A percentile compares a stretch with the other conserved stretches of the same genome.
phyloP scores from a whole-genome alignment of 2,797 vertebrate genomes.

The Simalia tracyae region DNA sequence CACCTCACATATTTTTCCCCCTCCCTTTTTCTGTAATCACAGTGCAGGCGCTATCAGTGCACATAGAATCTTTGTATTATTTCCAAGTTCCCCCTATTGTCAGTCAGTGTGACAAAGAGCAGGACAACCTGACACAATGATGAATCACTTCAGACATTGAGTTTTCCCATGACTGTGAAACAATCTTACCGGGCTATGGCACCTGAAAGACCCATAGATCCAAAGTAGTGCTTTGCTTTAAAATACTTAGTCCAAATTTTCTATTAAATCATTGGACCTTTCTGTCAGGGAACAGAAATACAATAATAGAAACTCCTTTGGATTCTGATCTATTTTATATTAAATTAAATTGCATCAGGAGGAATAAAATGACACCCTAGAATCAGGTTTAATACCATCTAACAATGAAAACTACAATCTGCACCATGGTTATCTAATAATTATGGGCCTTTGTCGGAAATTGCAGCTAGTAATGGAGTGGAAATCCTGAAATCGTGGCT shows the following conservation, averaged over 20 bases:
- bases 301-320: conserved; percentile 25
- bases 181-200: conserved; percentile 82
- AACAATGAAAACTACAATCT: conserved; percentile 10
- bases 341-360: conserved; percentile 15
- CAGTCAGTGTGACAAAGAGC: conserved; percentile 90
- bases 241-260: conserved; percentile 53
- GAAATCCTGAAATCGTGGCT: not conserved
- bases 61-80: conserved; percentile 81
- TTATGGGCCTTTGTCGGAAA: not conserved
- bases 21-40: conserved; percentile 79
- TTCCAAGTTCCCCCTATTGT: conserved; percentile 84
- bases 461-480: not conserved
- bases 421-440: not conserved
- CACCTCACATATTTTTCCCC: conserved; percentile 56
- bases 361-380: conserved; percentile 33
- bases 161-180: conserved; percentile 87
- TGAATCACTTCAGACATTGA: conserved; percentile 93
- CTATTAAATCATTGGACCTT: conserved; percentile 55
- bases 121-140: conserved; percentile 93
- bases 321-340: conserved; percentile 30
- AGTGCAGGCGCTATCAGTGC: conserved; percentile 82
- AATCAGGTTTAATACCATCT: conserved; percentile 10
- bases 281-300: conserved; percentile 51
- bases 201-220: conserved; percentile 82
- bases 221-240: conserved; percentile 42